Percentiles rank a stretch among this genome's conserved stretches.
These are phyloP conservation scores for Helicoverpa armigera DNA, from an alignment of 1,140 invertebrate species.

Conservation along the genomic window DNA sequence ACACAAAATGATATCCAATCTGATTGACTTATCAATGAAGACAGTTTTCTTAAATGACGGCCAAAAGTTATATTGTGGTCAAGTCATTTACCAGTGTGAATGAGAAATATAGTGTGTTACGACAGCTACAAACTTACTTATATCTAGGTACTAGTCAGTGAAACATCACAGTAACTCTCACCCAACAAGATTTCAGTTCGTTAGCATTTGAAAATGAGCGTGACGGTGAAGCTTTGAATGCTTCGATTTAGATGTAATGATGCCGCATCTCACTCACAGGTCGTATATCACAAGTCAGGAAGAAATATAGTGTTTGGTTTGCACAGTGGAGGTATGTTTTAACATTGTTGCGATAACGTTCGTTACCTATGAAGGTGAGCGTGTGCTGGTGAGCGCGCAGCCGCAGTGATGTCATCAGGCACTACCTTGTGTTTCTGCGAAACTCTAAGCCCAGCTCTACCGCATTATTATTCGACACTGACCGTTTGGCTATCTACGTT, in stretches of 20 bases:
- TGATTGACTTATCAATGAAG: no score
- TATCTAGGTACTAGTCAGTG: background rate
- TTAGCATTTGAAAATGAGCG: slow-evolving; percentile 74
- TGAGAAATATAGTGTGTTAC: background rate
- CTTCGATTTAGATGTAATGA: slow-evolving; percentile 27
- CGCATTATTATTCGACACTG: slow-evolving; percentile 70
- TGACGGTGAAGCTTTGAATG: slow-evolving; percentile 51
- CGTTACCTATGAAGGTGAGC: slow-evolving; percentile 66
- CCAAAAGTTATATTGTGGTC: background rate
- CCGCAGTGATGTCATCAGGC: slow-evolving; percentile 76
- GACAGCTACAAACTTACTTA: background rate
- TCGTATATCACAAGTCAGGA: slow-evolving; percentile 13
- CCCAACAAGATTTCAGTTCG: slow-evolving; percentile 58
- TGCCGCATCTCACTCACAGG: slow-evolving; percentile 41
- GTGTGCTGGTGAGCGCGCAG: slow-evolving; percentile 61
- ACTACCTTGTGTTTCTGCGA: slow-evolving; percentile 77
- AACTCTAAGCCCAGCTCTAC: slow-evolving; percentile 75
- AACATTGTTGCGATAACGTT: slow-evolving; percentile 39
- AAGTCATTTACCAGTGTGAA: background rate
- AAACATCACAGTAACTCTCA: slow-evolving; percentile 26
- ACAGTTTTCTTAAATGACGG: no score
- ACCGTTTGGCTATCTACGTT: slow-evolving; percentile 65
- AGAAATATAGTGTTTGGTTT: slow-evolving; percentile 23
- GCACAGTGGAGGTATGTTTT: slow-evolving; percentile 14
- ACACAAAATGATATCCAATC: no score